A percentile compares a stretch with the other conserved stretches of the same genome.
Conservation (phyloP, 2,888 invertebrate species). For the Dryadula phaetusa region DNA sequence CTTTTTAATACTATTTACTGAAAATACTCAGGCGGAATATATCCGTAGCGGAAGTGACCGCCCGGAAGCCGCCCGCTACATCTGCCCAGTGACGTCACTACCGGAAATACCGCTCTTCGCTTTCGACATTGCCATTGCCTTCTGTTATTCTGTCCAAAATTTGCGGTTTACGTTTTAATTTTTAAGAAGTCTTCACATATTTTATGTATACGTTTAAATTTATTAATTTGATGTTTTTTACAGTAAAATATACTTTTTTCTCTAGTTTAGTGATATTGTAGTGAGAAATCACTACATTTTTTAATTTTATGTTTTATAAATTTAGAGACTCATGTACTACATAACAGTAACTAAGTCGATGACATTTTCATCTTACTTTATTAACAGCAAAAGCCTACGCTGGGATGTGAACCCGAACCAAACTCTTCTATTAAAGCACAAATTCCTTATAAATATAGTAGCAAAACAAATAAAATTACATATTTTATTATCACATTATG, state of each 20-base stretch:
- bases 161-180: slow-evolving; percentile 12
- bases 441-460: too few species aligned
- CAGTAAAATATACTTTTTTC: not conserved
- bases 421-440: too few species aligned
- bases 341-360: not conserved
- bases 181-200: slow-evolving; percentile 1
- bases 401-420: too few species aligned
- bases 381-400: too few species aligned
- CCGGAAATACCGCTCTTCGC: slow-evolving; percentile 60
- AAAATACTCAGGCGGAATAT: slow-evolving; percentile 41
- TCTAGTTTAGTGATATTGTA: not conserved
- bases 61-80: slow-evolving; percentile 63
- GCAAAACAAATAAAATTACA: not conserved
- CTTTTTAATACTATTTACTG: slow-evolving; percentile 40
- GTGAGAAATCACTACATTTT: not conserved
- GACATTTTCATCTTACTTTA: too few species aligned
- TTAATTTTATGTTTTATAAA: too few species aligned
- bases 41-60: slow-evolving; percentile 50
- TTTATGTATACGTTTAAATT: not conserved
- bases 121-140: slow-evolving; percentile 39
- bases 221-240: not conserved
- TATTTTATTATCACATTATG: not conserved
- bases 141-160: slow-evolving; percentile 33
- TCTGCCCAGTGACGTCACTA: slow-evolving; percentile 63
- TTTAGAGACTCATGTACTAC: not conserved